Evolutionary conservation across 2,888 invertebrate species (phyloP), one percentile per base, ranked within the genome.

Genomic region (Lacanobia oleracea): DNA sequence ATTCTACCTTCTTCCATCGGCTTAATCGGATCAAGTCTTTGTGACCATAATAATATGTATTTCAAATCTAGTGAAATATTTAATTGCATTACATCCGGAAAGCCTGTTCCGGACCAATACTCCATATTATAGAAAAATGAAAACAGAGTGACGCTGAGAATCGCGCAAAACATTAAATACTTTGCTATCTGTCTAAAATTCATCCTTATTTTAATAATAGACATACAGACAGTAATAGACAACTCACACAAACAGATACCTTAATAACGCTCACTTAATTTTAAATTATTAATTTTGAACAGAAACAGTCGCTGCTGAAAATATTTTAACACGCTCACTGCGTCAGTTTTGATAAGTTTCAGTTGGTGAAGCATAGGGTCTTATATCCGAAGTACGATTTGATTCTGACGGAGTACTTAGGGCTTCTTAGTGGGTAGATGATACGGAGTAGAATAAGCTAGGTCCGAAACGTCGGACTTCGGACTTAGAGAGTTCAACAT

Each of bases 21-120:
- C 7, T 16, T n/a, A 10, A 87, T 69, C 0, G 93, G 93, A 8
- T 90, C 87, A 7, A 69, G 83, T 8, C 77, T 71, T 12, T 88
- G 73, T 2, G 84, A 93, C 94, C 93, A 94, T 71, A 88, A 82
- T 54, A 94, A 79, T 72, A 94, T 89, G 67, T 92, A 89, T 83
- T 91, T 93, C 8, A 91, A 64, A 23, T 73, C 43, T 0, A 16
- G 8, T 18, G 40, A 23, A 23, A 14, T 45, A 1, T 27, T 27
- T 45, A 33, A 12, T 43, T 33, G 16, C 0, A n/a, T 10, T 14
- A n/a, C 8, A n/a, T 12, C 37, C 3, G 14, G 27, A 10, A 18
- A 18, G 6, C 27, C 57, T 0, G 14, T 23, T 43, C 3, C 10
- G 27, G 18, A 14, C 16, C 2, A 50, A 6, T 23, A 10, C 16